Evolutionary conservation across 2,113 vertebrate genomes (phyloP), one percentile per base, ranked within the genome.

Genomic region (Motacilla tschutschensis): DNA sequence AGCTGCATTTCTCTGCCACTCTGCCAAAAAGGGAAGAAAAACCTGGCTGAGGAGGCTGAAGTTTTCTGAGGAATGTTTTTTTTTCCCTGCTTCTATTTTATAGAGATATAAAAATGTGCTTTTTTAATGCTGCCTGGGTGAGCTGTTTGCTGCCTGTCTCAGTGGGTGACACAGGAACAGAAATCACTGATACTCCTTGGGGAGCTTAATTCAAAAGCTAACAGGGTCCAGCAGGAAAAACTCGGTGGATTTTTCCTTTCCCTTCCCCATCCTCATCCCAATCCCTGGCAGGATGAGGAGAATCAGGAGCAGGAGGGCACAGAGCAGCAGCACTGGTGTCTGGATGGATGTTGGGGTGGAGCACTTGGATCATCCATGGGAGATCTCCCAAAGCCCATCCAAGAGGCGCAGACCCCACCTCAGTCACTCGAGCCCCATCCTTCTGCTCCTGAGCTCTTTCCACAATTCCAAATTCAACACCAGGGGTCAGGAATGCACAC

Each of bases 201-300:
- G 9, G 26, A 17, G 12, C 11, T 46, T 28, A 7, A 25, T 72
- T 40, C 58, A 47, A 19, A 55, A 55, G 18, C 33, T 10, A 43
- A 33, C 1, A 0, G 33, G 24, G n/a, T 14, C 50, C 55, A 25
- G 29, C 4, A 4, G 25, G 57, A 1, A 7, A 74, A 78, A 29
- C 2, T 20, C 5, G 0, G 6, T 4, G 36, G 13, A 14, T 40
- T 44, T 54, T 58, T 6, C 31, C 28, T 16, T 64, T 41, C 6
- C 35, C 17, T 59, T 36, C 31, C 46, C 5, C 11, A 28, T 21
- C 54, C 24, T 83, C 46, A 57, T 9, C 50, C 48, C 76, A 75
- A 83, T 36, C 4, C 8, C 46, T 33, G n/a, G 13, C 0, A 5
- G 40, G 29, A 41, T 6, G 21, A 20, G 54, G 59, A 44, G 12